Base-by-base conservation (phyloP, 2,113 vertebrate genomes). In the Amphiprion ocellaris region DNA sequence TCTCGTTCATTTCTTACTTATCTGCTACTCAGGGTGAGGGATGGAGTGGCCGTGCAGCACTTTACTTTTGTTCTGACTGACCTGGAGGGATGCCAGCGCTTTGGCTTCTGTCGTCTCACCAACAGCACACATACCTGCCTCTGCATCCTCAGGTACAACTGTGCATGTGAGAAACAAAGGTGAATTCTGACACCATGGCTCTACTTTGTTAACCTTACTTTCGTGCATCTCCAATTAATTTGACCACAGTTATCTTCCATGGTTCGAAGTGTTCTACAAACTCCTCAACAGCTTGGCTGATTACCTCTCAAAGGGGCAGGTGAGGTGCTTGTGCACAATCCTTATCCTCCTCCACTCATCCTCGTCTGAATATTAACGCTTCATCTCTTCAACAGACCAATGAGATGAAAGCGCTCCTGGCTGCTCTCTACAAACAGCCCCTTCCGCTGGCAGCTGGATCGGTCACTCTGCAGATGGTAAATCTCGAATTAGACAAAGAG, bases 251-350 rank as follows among this genome's bases (percentile, higher is more conserved):
- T 96, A 96, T 73, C 93, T 96, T 65, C 97, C 97, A 2, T 97
- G 97, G 97, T 98, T 97, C 79, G 97, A 98, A 76, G 93, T 97
- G 50, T 98, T 98, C 91, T 97, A 97, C 94, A 97, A 97, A 89
- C 94, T 97, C 26, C 92, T 97, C 66, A 98, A 98, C 83, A 96
- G 92, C 47, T 85, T 97, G 50, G 96, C 96, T 0, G 97, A 97
- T 75, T 95, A 93, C 73, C 71, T 96, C 55, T 89, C 92, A 1
- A 96, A 96, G 84, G 88, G 94, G 61, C 96, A 98, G 93, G 97
- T 97, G 84, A 93, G 91, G 39, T 62, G 19, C 50, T 33, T 26
- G 1, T 60, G 37, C 39, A 4, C 12, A 2, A 10, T 21, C 16
- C 49, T 30, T 21, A 66, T 37, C 12, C 41, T 15, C 41, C 41